These are phyloP conservation scores for Eupithecia inturbata DNA, from an alignment of 2,888 invertebrate species.

Conservation along the genomic window DNA sequence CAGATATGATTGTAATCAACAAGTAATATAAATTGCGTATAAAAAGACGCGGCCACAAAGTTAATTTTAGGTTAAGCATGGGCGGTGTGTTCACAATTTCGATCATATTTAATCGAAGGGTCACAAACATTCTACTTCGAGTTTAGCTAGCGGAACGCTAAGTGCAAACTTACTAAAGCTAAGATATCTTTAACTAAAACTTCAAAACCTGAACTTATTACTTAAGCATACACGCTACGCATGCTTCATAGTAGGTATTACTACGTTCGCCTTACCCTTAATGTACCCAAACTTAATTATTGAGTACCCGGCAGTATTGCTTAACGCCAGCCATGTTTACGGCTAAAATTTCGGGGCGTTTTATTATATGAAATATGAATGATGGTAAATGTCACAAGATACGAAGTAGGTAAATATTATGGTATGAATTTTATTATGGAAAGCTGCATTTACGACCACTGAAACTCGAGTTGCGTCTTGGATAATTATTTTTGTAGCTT, in stretches of 20 bases:
- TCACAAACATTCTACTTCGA: too few relatives aligned
- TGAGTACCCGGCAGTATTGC: not conserved
- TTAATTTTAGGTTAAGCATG: too few relatives aligned
- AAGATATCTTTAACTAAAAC: not conserved
- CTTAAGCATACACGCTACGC: not conserved
- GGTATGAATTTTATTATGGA: not conserved
- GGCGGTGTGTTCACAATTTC: too few relatives aligned
- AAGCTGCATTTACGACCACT: not conserved
- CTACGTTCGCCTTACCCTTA: not conserved
- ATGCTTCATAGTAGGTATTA: not conserved
- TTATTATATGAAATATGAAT: not conserved
- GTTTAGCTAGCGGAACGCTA: not conserved
- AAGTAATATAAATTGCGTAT: too few relatives aligned
- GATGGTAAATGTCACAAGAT: not conserved
- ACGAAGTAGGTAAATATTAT: not conserved
- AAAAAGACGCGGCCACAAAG: too few relatives aligned
- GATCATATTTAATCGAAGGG: too few relatives aligned
- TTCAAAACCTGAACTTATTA: not conserved
- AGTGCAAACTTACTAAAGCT: not conserved
- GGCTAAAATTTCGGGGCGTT: not conserved
- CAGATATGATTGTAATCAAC: too few relatives aligned
- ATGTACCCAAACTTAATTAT: conserved; percentile 7
- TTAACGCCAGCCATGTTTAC: not conserved
- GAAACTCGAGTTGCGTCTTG: not conserved
- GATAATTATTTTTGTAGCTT: too few relatives aligned